Conservation (phyloP, 2,113 vertebrate genomes). For the Bambusicola thoracicus region DNA sequence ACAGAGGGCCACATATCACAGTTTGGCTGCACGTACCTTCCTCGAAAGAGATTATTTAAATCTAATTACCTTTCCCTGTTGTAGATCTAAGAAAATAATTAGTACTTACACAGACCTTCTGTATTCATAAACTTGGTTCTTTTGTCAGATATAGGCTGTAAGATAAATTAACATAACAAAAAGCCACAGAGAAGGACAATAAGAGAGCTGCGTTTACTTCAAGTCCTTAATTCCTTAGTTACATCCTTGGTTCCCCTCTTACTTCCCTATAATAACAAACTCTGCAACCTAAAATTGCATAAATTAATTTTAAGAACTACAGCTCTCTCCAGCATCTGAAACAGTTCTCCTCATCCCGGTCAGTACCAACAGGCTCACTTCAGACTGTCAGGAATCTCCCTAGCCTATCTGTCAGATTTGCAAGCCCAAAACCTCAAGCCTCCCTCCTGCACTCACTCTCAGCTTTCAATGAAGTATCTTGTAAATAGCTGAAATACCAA, state of each 20-base stretch:
- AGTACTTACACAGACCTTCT: neutral
- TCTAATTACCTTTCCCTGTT: conserved; percentile 2
- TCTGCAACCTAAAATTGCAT: neutral
- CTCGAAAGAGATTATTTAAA: neutral
- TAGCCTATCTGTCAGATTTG: neutral
- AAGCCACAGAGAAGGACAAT: neutral
- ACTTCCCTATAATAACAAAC: neutral
- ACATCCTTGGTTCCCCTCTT: neutral
- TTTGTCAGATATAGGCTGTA: neutral
- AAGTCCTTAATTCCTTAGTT: neutral
- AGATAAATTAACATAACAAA: conserved; percentile 31
- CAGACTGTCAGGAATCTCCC: neutral
- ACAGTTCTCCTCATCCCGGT: neutral
- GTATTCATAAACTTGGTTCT: neutral
- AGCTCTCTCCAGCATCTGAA: neutral
- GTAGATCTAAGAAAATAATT: conserved; percentile 25
- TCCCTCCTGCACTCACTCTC: neutral
- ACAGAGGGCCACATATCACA: neutral
- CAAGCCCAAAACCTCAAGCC: neutral
- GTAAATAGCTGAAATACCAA: neutral
- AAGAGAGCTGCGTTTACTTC: neutral
- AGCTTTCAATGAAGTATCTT: neutral
- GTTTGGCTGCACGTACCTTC: neutral
- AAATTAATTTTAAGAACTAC: neutral
- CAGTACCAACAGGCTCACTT: neutral